Percentiles rank a stretch among this genome's conserved stretches.
Conservation (phyloP, 2,888 invertebrate genomes). For the Euclidia mi region DNA sequence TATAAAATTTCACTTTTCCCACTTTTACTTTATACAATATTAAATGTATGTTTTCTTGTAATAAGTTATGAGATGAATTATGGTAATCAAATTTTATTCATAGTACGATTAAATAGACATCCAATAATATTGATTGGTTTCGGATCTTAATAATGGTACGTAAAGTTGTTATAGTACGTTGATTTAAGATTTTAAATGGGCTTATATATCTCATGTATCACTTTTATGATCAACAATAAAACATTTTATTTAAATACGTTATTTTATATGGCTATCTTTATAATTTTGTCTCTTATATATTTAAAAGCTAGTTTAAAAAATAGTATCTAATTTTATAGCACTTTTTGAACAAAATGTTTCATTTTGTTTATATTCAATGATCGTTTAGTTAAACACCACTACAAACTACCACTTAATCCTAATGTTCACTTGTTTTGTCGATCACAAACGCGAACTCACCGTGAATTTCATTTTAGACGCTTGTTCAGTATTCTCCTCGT, state of each 20-base stretch:
- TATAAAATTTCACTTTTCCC: conserved; percentile 86
- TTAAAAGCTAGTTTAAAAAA: too few species aligned
- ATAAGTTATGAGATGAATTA: conserved; percentile 22
- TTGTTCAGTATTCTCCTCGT: conserved; percentile 77
- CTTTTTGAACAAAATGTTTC: not conserved
- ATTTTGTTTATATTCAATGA: conserved; percentile 10
- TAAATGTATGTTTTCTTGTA: conserved; percentile 47
- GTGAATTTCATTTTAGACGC: conserved; percentile 87
- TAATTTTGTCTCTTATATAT: too few species aligned
- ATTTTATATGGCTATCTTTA: too few species aligned
- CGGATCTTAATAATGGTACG: too few species aligned
- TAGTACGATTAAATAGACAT: not conserved
- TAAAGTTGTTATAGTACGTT: too few species aligned
- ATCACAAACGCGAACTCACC: conserved; percentile 83
- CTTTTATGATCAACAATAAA: too few species aligned
- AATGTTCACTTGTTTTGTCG: conserved; percentile 53
- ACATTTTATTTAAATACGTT: too few species aligned
- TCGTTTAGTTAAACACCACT: conserved; percentile 31
- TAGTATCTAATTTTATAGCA: not conserved
- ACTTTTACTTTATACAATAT: conserved; percentile 80
- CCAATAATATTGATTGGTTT: not conserved
- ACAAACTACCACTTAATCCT: conserved; percentile 52
- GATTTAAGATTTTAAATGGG: too few species aligned
- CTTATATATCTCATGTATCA: too few species aligned
- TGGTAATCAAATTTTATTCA: conserved; percentile 21